phyloP scores from a whole-genome alignment of 2,888 invertebrate species.

The Nipponacmea schrenckii region DNA sequence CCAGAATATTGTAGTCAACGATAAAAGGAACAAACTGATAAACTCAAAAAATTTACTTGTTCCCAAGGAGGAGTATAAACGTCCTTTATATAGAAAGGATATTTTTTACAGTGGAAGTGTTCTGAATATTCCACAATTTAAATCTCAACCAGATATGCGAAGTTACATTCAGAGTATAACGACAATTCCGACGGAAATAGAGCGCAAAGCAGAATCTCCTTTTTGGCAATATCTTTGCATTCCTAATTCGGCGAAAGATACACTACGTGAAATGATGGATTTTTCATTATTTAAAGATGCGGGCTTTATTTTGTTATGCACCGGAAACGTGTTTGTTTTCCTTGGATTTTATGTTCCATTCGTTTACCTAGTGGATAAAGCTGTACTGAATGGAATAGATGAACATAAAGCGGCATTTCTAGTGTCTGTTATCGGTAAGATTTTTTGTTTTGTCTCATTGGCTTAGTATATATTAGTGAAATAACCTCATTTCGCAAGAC shows the following conservation, averaged over 20 bases:
- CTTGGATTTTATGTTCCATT: conserved; percentile 58
- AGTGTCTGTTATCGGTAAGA: conserved; percentile 65
- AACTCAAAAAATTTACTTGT: conserved; percentile 26
- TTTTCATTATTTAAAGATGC: conserved; percentile 87
- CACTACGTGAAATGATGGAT: conserved; percentile 88
- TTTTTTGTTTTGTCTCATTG: background rate
- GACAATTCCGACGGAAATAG: conserved; percentile 76
- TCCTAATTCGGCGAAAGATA: conserved; percentile 66
- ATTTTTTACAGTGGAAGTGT: conserved; percentile 98
- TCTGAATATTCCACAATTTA: conserved; percentile 83
- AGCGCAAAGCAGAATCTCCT: conserved; percentile 36
- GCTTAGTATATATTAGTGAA: too few relatives aligned
- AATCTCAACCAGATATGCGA: conserved; percentile 89
- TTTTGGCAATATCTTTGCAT: conserved; percentile 48
- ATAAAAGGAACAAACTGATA: background rate
- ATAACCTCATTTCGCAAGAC: background rate
- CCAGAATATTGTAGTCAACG: conserved; percentile 11
- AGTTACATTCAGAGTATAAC: conserved; percentile 92
- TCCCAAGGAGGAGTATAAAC: conserved; percentile 63
- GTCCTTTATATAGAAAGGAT: conserved; percentile 93
- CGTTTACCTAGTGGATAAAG: conserved; percentile 48
- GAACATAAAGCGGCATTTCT: conserved; percentile 68
- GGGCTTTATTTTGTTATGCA: conserved; percentile 89
- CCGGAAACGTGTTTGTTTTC: conserved; percentile 77
- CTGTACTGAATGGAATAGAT: conserved; percentile 37